Base-by-base conservation (phyloP, 2,888 invertebrate genomes). In the Sturmia bella region DNA sequence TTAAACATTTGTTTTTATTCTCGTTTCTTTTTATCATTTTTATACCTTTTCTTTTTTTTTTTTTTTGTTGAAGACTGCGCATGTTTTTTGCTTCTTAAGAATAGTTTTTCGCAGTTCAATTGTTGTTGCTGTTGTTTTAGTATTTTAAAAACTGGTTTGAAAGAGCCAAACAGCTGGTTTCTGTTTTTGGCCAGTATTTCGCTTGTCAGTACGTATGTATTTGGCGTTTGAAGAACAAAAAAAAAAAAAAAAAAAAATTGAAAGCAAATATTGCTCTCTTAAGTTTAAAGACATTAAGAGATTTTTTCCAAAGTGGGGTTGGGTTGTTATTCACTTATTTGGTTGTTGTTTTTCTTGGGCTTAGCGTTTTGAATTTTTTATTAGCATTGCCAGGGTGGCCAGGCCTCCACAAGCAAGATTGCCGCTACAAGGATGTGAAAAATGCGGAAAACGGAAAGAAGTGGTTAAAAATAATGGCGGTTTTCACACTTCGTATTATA, bases 71-170 rank as follows among this genome's bases (percentile, higher is more conserved):
- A 50, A 43, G 37, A 69, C 69, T 78, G 81, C 81, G 81, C 81
- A 82, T 82, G 81, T 64, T 52, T 81, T 68, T 52, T 57, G 9
- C 37, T 69, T 73, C 57, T 73, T 24, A 63, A 59, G 80, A 76
- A 81, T 76, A 69, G 56, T 81, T 74, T 73, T 69, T 37, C 32
- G 21, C 54, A 32, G 39, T 17, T 1, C 48, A 41, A 12, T 54
- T 70, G 48, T 64, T 57, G 32, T 45, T 70, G 15, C 61, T 59
- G 7, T 41, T 41, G 41, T 63, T 56, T n/a, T 59, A 48, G 56
- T 17, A 52, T 24, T 54, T 2, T 11, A 19, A 17, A 56, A 82
- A 82, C 77, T 69, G 59, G 81, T 78, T 77, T 77, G 32, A 11
- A 27, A 37, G 17, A 48, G 48, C 50, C 43, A 64, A 76, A 72